Conservation (phyloP, 2,888 invertebrate genomes). For the Parnassius orleans region DNA sequence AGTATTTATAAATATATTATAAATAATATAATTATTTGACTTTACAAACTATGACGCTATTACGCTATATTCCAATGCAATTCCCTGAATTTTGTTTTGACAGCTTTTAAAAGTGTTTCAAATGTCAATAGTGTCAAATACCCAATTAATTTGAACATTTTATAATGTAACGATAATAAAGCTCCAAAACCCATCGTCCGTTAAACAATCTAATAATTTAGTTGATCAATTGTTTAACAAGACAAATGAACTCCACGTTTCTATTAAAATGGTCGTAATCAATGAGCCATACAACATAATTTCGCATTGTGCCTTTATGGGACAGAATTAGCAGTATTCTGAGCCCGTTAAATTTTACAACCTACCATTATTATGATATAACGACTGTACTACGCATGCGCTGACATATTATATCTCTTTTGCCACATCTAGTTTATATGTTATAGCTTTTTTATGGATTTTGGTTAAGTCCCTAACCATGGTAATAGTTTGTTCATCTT, state of each 20-base stretch:
- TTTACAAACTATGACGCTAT: too few relatives aligned
- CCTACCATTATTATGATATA: constrained; percentile 11
- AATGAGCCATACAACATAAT: constrained; percentile 13
- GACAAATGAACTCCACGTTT: constrained; percentile 3
- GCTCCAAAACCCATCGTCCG: too few relatives aligned
- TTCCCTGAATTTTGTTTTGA: too few relatives aligned
- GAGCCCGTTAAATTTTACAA: constrained; percentile 12
- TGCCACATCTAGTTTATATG: background rate
- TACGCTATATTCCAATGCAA: too few relatives aligned
- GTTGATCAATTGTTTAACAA: constrained; percentile 15
- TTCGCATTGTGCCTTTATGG: constrained; percentile 22
- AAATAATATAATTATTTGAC: too few relatives aligned
- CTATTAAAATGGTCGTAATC: constrained; percentile 2
- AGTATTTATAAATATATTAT: too few relatives aligned
- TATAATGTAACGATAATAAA: too few relatives aligned
- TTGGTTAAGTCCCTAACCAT: too few relatives aligned
- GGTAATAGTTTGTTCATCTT: too few relatives aligned
- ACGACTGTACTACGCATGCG: constrained; percentile 3
- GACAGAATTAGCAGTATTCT: constrained; percentile 7
- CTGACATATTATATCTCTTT: background rate
- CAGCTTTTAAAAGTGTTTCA: too few relatives aligned
- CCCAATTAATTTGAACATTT: too few relatives aligned
- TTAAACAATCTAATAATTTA: constrained; percentile 12
- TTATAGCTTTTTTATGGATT: background rate
- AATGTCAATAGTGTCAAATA: too few relatives aligned